A percentile compares a stretch with the other conserved stretches of the same genome.
Evolutionary conservation across 2,888 invertebrate species (phyloP).

Genomic region (Epinotia bilunana): DNA sequence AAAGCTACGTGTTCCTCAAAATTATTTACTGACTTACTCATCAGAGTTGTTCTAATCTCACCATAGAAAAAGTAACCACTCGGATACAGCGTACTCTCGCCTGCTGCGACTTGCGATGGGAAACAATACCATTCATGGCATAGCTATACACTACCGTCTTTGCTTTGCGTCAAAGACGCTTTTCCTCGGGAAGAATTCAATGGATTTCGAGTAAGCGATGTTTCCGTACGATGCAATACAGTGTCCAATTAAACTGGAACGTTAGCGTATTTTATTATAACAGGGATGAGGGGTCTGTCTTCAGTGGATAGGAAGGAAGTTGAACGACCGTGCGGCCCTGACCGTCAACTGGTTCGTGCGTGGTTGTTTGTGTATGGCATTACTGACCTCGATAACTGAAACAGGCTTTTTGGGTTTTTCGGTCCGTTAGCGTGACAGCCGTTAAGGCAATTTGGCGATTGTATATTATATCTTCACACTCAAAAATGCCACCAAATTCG

Average conservation of each 20-base stretch:
- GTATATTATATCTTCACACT: conserved; percentile 32
- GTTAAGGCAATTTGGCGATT: conserved; percentile 45
- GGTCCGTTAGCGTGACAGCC: conserved; percentile 53
- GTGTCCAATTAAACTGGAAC: conserved; percentile 27
- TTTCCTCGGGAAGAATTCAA: conserved; percentile 24
- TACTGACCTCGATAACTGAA: conserved; percentile 62
- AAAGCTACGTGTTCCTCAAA: background rate
- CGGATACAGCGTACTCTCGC: conserved; percentile 6
- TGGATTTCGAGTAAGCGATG: conserved; percentile 27
- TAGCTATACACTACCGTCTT: conserved; percentile 23
- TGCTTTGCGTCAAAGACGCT: background rate
- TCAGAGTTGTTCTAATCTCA: conserved; percentile 18
- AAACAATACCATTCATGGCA: conserved; percentile 11
- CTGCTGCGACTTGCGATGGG: no score
- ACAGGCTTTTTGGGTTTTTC: conserved; percentile 56
- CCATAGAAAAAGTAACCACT: conserved; percentile 9
- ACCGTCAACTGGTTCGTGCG: conserved; percentile 56
- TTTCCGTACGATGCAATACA: conserved; percentile 12
- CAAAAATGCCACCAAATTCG: conserved; percentile 8
- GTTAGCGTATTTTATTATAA: background rate
- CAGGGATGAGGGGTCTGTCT: conserved; percentile 20
- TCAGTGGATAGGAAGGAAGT: conserved; percentile 45
- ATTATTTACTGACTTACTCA: background rate
- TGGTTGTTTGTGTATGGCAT: conserved; percentile 51
- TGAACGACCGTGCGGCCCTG: conserved; percentile 62